These are phyloP conservation scores for Zygaena filipendulae DNA, from an alignment of 2,888 invertebrate genomes.

Conservation along the genomic window DNA sequence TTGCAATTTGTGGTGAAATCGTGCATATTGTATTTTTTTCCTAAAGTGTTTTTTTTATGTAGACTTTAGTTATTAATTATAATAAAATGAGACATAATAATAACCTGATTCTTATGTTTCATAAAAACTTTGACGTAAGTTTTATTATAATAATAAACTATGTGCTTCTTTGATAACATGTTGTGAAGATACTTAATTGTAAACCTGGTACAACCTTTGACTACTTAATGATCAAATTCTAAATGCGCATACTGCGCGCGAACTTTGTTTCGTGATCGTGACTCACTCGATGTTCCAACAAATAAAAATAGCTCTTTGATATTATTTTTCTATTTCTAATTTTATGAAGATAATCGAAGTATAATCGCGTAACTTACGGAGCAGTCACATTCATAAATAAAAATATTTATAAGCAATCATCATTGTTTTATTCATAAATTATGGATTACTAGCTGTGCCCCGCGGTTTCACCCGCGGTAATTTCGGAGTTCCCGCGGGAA, in stretches of 20 bases:
- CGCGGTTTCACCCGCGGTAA: too few relatives aligned
- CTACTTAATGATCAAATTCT: constrained; percentile 25
- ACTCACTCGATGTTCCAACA: constrained; percentile 56
- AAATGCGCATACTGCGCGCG: constrained; percentile 19
- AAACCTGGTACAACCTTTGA: constrained; percentile 26
- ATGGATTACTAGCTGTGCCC: too few relatives aligned
- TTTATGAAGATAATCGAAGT: constrained; percentile 60
- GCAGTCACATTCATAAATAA: constrained; percentile 63
- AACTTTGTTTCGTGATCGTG: constrained; percentile 32
- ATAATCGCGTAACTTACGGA: constrained; percentile 55
- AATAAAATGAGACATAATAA: constrained; percentile 59
- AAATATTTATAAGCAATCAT: constrained; percentile 57
- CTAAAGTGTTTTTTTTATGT: constrained; percentile 40
- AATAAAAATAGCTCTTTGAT: constrained; percentile 60
- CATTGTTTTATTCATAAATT: constrained; percentile 40
- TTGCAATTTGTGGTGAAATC: constrained; percentile 55
- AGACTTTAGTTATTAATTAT: constrained; percentile 39
- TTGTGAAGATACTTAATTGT: constrained; percentile 25
- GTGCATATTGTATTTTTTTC: constrained; percentile 36
- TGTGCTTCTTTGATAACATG: constrained; percentile 33
- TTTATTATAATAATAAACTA: constrained; percentile 13
- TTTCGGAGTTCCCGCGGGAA: too few relatives aligned
- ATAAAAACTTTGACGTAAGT: constrained; percentile 15
- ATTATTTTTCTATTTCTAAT: constrained; percentile 69
- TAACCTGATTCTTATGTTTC: constrained; percentile 42